Evolutionary conservation across 2,888 invertebrate species (phyloP).

Genomic region (Torymus texanus): DNA sequence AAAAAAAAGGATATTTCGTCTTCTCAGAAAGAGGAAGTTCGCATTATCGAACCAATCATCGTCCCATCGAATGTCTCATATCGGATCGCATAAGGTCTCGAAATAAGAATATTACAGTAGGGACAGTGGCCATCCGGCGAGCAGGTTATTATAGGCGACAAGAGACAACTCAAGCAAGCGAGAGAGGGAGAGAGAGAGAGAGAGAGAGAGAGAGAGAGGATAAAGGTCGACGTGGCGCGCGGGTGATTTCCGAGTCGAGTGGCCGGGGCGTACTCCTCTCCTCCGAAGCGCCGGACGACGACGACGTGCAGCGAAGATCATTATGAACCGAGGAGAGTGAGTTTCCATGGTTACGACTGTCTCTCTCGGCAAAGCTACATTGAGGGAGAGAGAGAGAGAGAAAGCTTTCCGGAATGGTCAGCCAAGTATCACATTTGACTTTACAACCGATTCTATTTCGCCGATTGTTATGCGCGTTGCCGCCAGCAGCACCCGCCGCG

Average conservation of each 20-base stretch:
- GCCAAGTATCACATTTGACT: slow-evolving; percentile 73
- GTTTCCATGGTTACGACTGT: slow-evolving; percentile 71
- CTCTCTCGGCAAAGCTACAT: slow-evolving; percentile 56
- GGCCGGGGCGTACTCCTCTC: slow-evolving; percentile 69
- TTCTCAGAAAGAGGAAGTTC: no score
- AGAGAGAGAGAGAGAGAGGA: slow-evolving; percentile 29
- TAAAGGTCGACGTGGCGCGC: slow-evolving; percentile 42
- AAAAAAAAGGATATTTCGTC: no score
- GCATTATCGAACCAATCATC: no score
- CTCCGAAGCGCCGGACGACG: slow-evolving; percentile 62
- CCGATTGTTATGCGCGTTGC: slow-evolving; percentile 65
- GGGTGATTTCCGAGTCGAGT: slow-evolving; percentile 55
- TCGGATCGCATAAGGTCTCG: slow-evolving; percentile 15
- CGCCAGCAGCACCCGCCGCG: slow-evolving; percentile 16
- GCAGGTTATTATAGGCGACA: slow-evolving; percentile 44
- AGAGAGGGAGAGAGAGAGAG: slow-evolving; percentile 14
- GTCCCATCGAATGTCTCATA: not conserved
- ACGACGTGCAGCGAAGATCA: slow-evolving; percentile 67
- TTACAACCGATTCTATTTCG: slow-evolving; percentile 68
- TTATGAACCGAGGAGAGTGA: slow-evolving; percentile 72
- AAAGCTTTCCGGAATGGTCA: slow-evolving; percentile 67
- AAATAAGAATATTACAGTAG: slow-evolving; percentile 48
- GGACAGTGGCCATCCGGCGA: slow-evolving; percentile 3
- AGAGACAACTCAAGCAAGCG: not conserved
- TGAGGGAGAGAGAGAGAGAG: slow-evolving; percentile 59